Base-by-base conservation (phyloP, 1,140 invertebrate species). In the Leptoteleia sp. region DNA sequence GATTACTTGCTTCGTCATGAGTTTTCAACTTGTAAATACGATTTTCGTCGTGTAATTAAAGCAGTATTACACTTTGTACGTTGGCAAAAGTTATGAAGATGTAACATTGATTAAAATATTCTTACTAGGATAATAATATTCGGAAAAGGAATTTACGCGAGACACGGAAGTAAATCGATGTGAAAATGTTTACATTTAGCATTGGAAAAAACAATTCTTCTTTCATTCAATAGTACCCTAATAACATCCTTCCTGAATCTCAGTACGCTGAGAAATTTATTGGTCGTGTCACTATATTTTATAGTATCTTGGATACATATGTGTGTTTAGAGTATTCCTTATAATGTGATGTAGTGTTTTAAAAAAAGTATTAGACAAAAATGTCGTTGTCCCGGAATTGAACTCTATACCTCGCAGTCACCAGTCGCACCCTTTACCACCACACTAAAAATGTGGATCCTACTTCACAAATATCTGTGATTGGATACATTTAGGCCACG, bases 41-140 rank as follows among this genome's bases (percentile, higher is more conserved):
- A 55, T 35, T 54, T 37, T 67, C 8, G 40, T 54, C 62, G 22
- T 67, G 50, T 59, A 59, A 70, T 59, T 70, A 70, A 65, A 31
- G 17, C 61, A 54, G 62, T 54, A 67, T 67, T 50, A 59, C 54
- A 70, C 65, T 59, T 70, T 70, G 12, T 59, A 70, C 43, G 54
- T 70, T 50, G 35, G 47, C 38, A 22, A 17, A 27, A 9, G 19
- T n/a, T 31, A 13, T 2, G 27, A 42, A 54, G 50, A n/a, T 68
- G 50, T n/a, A n/a, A n/a, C n/a, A n/a, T n/a, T n/a, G n/a, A n/a
- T 27, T 25, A 50, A 70, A 59, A 9, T 16, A 50, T 59, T 52
- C 43, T 42, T 52, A 25, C 17, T 61, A 59, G 43, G 27, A 37
- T 59, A 59, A 52, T 50, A 59, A 59, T 37, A 54, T 42, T 52